phyloP scores from a whole-genome alignment of 2,113 vertebrate genomes.

The Serinus canaria region DNA sequence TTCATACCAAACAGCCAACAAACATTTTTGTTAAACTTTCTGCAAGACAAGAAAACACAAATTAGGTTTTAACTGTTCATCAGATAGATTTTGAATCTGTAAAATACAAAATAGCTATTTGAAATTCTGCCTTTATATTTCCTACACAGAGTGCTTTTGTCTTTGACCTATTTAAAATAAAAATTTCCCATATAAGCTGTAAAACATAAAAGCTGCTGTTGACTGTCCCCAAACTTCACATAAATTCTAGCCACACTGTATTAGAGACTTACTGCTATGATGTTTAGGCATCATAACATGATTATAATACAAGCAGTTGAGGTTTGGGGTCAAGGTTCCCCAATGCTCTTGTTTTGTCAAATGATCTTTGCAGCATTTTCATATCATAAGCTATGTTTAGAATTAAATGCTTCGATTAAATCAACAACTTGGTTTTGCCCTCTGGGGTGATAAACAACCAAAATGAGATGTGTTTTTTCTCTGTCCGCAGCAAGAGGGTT shows the following conservation, averaged over 20 bases:
- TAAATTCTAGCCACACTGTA: not conserved
- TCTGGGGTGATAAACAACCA: not conserved
- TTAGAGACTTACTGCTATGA: not conserved
- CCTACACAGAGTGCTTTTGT: not conserved
- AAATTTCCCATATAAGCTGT: not conserved
- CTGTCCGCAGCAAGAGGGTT: not conserved
- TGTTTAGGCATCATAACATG: not conserved
- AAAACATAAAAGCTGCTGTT: not conserved
- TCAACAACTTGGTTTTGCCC: not conserved
- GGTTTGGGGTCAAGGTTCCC: constrained; percentile 18
- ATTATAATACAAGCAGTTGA: not conserved
- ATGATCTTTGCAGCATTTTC: constrained; percentile 6
- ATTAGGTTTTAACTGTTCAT: not conserved
- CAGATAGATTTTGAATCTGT: not conserved
- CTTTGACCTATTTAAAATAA: constrained; percentile 17
- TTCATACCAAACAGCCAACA: not conserved
- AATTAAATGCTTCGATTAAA: constrained; percentile 37
- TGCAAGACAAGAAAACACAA: not conserved
- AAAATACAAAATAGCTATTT: not conserved
- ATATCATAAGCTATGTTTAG: constrained; percentile 23
- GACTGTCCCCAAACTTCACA: not conserved
- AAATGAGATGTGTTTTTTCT: not conserved
- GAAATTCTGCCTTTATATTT: not conserved
- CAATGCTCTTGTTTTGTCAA: constrained; percentile 21
- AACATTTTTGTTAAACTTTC: not conserved